phyloP scores from a whole-genome alignment of 2,888 invertebrate genomes.

The Heteromurus nitidus region DNA sequence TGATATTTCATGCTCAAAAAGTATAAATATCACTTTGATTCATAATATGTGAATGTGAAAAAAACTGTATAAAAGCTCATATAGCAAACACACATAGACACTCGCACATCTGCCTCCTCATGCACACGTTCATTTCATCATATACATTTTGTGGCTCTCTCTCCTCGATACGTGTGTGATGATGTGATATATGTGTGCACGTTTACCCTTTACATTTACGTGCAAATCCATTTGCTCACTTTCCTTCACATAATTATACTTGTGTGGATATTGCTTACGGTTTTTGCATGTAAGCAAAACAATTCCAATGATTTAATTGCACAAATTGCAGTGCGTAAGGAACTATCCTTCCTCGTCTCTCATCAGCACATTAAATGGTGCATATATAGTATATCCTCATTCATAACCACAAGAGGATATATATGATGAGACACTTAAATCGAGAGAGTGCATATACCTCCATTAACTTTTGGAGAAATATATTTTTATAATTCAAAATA shows the following conservation, averaged over 20 bases:
- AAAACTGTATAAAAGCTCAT: no score
- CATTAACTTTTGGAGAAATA: background rate
- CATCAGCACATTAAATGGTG: no score
- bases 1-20: conserved; percentile 12
- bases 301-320: conserved; percentile 30
- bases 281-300: conserved; percentile 37
- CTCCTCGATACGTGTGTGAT: background rate
- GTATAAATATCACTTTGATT: conserved; percentile 27
- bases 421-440: background rate
- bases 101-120: no score
- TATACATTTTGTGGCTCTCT: background rate
- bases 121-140: no score
- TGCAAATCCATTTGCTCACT: background rate
- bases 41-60: background rate
- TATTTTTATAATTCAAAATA: background rate
- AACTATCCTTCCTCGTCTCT: conserved; percentile 31
- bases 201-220: background rate
- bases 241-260: background rate
- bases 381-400: conserved; percentile 16
- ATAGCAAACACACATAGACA: no score
- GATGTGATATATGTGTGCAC: conserved; percentile 1
- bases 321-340: conserved; percentile 18
- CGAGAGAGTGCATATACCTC: background rate
- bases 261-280: background rate
- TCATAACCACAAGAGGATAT: background rate